phyloP scores from a whole-genome alignment of 2,797 vertebrate species.

The Periophthalmus magnuspinnatus region DNA sequence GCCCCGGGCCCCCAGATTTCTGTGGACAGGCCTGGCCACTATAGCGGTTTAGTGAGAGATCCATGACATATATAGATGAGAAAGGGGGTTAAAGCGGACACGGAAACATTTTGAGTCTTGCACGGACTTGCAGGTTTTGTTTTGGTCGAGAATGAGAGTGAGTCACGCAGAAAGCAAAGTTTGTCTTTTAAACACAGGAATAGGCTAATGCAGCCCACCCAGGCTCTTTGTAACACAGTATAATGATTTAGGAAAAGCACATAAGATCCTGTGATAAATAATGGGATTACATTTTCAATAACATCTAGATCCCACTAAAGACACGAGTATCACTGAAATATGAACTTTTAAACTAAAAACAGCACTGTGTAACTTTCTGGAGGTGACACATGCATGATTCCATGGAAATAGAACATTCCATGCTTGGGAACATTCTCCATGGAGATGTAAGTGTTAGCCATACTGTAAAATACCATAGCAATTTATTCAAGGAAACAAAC shows the following conservation, averaged over 20 bases:
- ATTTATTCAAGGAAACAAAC: too few relatives aligned
- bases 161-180: constrained; percentile 48
- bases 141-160: constrained; percentile 45
- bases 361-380: too few relatives aligned
- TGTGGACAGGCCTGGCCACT: constrained; percentile 1
- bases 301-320: too few relatives aligned
- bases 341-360: too few relatives aligned
- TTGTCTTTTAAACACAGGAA: constrained; percentile 1
- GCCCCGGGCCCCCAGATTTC: too few relatives aligned
- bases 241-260: background rate
- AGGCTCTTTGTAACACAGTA: constrained; percentile 19
- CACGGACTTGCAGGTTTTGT: constrained; percentile 53
- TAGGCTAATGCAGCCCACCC: constrained; percentile 36
- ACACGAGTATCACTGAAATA: too few relatives aligned
- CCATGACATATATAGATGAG: constrained; percentile 50
- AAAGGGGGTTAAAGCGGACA: constrained; percentile 48
- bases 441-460: too few relatives aligned
- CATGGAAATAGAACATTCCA: too few relatives aligned
- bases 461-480: too few relatives aligned
- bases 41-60: constrained; percentile 41
- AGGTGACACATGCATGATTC: too few relatives aligned
- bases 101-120: constrained; percentile 38
- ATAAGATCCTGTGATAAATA: constrained; percentile 11
- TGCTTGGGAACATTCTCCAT: too few relatives aligned
- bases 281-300: background rate